A percentile compares a stretch with the other conserved stretches of the same genome.
Evolutionary conservation across 2,888 invertebrate genomes (phyloP).

Genomic region (Mycalesis mineus): DNA sequence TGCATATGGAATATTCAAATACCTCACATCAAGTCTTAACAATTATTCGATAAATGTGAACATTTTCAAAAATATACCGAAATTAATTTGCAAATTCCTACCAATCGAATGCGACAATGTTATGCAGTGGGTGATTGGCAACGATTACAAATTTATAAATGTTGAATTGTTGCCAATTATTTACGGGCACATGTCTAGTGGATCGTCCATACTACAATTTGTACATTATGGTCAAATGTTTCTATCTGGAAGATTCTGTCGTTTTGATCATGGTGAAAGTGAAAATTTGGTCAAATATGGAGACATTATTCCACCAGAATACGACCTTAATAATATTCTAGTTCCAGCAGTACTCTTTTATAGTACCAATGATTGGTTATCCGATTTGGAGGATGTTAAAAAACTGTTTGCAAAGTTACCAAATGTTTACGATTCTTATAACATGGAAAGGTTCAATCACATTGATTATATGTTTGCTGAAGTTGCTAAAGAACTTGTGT

Average conservation of each 20-base stretch:
- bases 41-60: slow-evolving; percentile 41
- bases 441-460: slow-evolving; percentile 79
- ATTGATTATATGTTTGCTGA: slow-evolving; percentile 82
- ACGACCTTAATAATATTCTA: slow-evolving; percentile 44
- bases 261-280: slow-evolving; percentile 48
- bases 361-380: slow-evolving; percentile 62
- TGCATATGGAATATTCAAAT: slow-evolving; percentile 33
- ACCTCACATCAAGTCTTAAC: slow-evolving; percentile 39
- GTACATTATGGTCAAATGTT: slow-evolving; percentile 62
- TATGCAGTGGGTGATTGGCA: slow-evolving; percentile 44
- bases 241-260: slow-evolving; percentile 50
- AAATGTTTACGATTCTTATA: slow-evolving; percentile 66
- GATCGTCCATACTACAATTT: slow-evolving; percentile 74
- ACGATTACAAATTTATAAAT: slow-evolving; percentile 41
- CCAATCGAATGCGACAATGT: slow-evolving; percentile 45
- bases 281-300: slow-evolving; percentile 65
- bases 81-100: slow-evolving; percentile 41
- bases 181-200: slow-evolving; percentile 79
- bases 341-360: slow-evolving; percentile 54
- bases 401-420: slow-evolving; percentile 57
- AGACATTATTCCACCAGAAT: slow-evolving; percentile 48
- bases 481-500: slow-evolving; percentile 73
- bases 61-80: slow-evolving; percentile 43
- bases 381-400: slow-evolving; percentile 70
- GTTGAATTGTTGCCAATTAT: slow-evolving; percentile 78